Evolutionary conservation across 2,113 vertebrate species (phyloP), one percentile per base, ranked within the genome.

Genomic region (Stegastes partitus): DNA sequence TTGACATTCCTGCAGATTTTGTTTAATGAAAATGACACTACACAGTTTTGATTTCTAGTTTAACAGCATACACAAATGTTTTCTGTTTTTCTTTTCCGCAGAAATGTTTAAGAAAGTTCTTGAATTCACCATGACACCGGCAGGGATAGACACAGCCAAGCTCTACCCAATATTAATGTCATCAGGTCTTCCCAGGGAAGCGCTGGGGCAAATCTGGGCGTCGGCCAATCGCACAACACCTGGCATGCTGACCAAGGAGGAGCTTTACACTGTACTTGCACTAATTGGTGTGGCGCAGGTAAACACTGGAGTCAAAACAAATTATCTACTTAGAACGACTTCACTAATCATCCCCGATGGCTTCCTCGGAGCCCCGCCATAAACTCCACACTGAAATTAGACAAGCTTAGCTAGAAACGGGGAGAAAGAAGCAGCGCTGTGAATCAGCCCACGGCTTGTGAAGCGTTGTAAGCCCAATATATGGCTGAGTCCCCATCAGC

Each of bases 151-250:
- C 89, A 99, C 98, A 47, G 96, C 95, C 82, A 99, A 99, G 83
- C 97, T 99, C 50, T 99, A 99, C 86, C 98, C 97, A 25, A 97
- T 99, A 73, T 94, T 99, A 85, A 97, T 99, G 95, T 99, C 98
- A 0, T 99, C 98, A 22, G 97, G 98, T 11, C 95, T 99, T 91
- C 98, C 97, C 81, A 94, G 98, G 42, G 98, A 99, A 93, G 97
- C 97, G 0, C 94, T 99, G 54, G 98, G 98, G 16, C 98, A 99
- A 84, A 99, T 99, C 74, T 99, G 98, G 98, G 98, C 97, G 3
- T 68, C 96, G 66, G 97, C 98, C 90, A 99, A 99, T 89, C 96
- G 97, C 65, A 99, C 97, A 28, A 98, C 97, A 11, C 98, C 98
- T 0, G 98, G 98, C 55, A 97, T 97, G 92, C 95, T 99, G 62